Base-by-base conservation (phyloP, 2,888 invertebrate genomes). In the Patella caerulea region DNA sequence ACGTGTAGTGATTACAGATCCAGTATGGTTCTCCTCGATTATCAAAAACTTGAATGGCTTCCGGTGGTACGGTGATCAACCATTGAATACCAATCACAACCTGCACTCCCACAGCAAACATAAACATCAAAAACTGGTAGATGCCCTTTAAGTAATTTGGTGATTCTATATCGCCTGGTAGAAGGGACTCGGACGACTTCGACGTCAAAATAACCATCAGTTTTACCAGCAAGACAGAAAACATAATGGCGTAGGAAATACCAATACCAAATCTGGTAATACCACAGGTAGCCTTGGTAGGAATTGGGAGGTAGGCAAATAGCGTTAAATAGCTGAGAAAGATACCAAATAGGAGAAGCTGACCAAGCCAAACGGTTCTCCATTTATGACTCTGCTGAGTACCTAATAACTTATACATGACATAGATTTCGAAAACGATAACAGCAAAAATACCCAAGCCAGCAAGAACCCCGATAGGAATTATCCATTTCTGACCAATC, bases 161-260 rank as follows among this genome's bases (percentile, higher is more conserved):
- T 9, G 88, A 81, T 96, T 83, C 87, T 0, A 81, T 81, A 75
- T 89, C 89, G 14, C 86, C 87, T 1, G 87, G 86, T 14, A 88
- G 75, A 29, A 86, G 77, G 24, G 86, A 82, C 12, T 85, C 84
- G 0, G 84, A 97, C 76, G 96, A 95, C 92, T 97, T 97, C 81
- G 97, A 94, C 89, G 97, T 97, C 85, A 98, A 94, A 80, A 98
- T 94, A 91, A 98, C 97, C 85, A 98, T 96, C 92, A 97, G 96
- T 93, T 98, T 98, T 83, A 98, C 98, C 86, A 98, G 94, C 74
- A 98, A 94, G 0, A 97, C 96, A 69, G 97, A 96, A 92, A 97
- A 98, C 80, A 97, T 96, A 78, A 97, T 94, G 75, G 96, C 95
- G 83, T 93, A 93, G 86, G 92, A 90, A 34, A 92, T 85, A 4